Percentiles rank a stretch among this genome's conserved stretches.
Evolutionary conservation across 2,797 vertebrate species (phyloP).

Genomic region (Cyprinodon diabolis): DNA sequence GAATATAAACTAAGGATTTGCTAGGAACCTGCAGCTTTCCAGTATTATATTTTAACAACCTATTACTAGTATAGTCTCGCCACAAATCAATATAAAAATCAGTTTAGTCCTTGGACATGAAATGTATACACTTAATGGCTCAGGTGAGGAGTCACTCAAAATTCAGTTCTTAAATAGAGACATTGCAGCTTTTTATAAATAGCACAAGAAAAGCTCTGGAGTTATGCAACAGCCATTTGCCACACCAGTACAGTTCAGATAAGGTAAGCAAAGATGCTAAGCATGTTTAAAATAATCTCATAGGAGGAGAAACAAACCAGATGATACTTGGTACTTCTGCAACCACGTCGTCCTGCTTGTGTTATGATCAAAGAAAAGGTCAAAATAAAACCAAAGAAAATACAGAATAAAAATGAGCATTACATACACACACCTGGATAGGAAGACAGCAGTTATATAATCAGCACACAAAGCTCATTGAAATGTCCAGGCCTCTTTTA

Average conservation of each 20-base stretch:
- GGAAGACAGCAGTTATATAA: neutral
- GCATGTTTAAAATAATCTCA: neutral
- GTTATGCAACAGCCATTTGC: neutral
- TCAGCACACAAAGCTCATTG: neutral
- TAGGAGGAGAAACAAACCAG: neutral
- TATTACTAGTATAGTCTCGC: neutral
- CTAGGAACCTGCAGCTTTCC: neutral
- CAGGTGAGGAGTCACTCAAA: neutral
- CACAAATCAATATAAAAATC: neutral
- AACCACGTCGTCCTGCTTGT: neutral
- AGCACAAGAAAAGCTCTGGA: neutral
- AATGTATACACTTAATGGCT: neutral
- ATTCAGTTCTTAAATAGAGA: neutral
- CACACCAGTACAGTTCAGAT: neutral
- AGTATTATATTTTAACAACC: neutral
- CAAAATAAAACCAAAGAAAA: neutral
- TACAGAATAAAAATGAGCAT: neutral
- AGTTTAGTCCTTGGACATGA: neutral
- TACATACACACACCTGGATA: neutral
- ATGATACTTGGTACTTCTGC: neutral
- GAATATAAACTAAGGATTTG: neutral
- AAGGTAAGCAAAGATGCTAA: constrained; percentile 4
- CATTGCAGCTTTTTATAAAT: neutral
- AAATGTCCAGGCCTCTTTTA: neutral
- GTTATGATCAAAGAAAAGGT: constrained; percentile 8